These are phyloP conservation scores for Ophion obscuratus DNA, from an alignment of 2,888 invertebrate genomes.

Conservation along the genomic window DNA sequence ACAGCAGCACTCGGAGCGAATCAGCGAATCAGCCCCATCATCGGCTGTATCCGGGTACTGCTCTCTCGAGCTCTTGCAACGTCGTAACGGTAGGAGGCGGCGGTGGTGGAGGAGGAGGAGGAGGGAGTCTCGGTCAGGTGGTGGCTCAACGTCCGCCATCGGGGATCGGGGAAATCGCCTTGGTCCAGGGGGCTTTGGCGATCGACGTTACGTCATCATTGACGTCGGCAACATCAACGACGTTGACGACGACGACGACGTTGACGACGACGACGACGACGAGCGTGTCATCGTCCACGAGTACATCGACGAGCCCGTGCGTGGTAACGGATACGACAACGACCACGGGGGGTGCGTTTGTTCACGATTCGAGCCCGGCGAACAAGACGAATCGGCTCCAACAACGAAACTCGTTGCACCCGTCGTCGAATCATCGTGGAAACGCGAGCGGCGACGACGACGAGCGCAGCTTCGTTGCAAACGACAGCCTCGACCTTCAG, in stretches of 20 bases:
- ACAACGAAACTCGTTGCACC: slow-evolving; percentile 56
- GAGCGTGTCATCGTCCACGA: slow-evolving; percentile 48
- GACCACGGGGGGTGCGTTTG: slow-evolving; percentile 71
- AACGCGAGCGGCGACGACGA: slow-evolving; percentile 73
- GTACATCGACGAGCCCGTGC: slow-evolving; percentile 64
- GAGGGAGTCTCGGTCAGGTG: slow-evolving; percentile 74
- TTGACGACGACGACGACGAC: slow-evolving; percentile 66
- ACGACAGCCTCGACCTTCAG: slow-evolving; percentile 69
- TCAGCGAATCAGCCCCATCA: slow-evolving; percentile 80
- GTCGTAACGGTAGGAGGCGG: slow-evolving; percentile 58
- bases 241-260: slow-evolving; percentile 61
- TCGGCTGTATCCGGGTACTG: slow-evolving; percentile 76
- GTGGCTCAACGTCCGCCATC: slow-evolving; percentile 74
- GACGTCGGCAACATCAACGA: slow-evolving; percentile 67
- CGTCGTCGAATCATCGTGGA: slow-evolving; percentile 69
- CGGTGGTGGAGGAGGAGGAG: slow-evolving; percentile 52
- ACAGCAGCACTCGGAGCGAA: slow-evolving; percentile 84
- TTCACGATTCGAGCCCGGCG: slow-evolving; percentile 66
- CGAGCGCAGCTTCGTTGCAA: slow-evolving; percentile 68
- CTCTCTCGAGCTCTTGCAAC: slow-evolving; percentile 75
- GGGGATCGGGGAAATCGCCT: slow-evolving; percentile 61
- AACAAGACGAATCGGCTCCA: slow-evolving; percentile 55
- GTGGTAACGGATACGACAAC: slow-evolving; percentile 58
- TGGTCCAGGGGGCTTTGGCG: slow-evolving; percentile 64
- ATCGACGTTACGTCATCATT: slow-evolving; percentile 52